Evolutionary conservation across 1,140 invertebrate genomes (phyloP).

Genomic region (Tribolium madens): DNA sequence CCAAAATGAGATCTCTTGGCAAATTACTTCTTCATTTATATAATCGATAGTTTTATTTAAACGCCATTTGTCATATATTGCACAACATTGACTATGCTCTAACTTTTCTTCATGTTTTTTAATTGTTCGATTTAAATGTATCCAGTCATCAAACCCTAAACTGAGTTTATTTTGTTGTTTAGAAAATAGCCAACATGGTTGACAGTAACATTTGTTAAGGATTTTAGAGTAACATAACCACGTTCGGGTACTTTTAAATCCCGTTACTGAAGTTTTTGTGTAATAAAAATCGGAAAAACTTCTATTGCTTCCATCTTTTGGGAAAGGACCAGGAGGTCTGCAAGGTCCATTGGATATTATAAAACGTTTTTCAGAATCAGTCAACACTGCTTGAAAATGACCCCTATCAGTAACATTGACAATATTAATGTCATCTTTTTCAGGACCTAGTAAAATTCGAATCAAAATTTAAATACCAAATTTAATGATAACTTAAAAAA

Average conservation of each 20-base stretch:
- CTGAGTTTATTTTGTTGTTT: neutral
- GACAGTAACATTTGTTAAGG: constrained; percentile 28
- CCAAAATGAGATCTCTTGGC: neutral
- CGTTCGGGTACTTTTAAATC: neutral
- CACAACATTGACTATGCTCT: neutral
- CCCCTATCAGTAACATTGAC: no score
- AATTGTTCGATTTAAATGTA: constrained; percentile 23
- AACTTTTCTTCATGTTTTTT: constrained; percentile 8
- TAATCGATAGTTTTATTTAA: constrained; percentile 24
- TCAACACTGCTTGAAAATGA: no score
- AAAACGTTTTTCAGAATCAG: no score
- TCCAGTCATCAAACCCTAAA: constrained; percentile 27
- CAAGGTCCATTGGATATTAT: no score
- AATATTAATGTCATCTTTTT: no score
- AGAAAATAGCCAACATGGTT: constrained; percentile 33
- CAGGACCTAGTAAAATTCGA: no score
- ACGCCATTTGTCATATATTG: constrained; percentile 2
- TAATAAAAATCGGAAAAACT: neutral
- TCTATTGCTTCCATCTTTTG: neutral
- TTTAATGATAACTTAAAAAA: no score
- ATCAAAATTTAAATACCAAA: no score
- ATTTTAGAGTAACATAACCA: constrained; percentile 29
- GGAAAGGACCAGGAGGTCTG: neutral
- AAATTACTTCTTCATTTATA: neutral
- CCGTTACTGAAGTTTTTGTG: constrained; percentile 35